Evolutionary conservation across 2,888 invertebrate genomes (phyloP).

Genomic region (Nesidiocoris tenuis): DNA sequence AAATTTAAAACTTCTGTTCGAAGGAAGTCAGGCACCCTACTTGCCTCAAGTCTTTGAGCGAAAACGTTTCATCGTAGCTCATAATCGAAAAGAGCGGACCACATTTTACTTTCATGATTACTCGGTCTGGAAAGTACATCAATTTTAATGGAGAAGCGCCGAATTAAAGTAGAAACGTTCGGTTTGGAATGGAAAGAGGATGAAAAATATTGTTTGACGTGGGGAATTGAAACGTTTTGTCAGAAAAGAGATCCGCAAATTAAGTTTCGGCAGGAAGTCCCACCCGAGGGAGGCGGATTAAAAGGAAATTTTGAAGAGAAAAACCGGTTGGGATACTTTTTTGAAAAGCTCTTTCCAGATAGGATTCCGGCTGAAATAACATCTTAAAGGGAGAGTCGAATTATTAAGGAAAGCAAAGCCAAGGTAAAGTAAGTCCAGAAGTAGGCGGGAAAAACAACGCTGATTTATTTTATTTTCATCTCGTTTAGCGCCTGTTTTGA

Average conservation of each 20-base stretch:
- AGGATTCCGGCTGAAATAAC: background rate
- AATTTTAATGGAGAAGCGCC: too few species aligned
- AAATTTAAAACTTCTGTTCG: too few species aligned
- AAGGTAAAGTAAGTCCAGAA: background rate
- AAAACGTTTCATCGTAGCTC: too few species aligned
- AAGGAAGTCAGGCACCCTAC: too few species aligned
- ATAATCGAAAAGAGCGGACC: too few species aligned
- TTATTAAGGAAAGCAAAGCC: background rate
- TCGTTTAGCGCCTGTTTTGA: slow-evolving; percentile 36
- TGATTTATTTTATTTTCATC: slow-evolving; percentile 40
- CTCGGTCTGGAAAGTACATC: background rate
- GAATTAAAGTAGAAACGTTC: too few species aligned
- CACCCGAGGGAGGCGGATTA: background rate
- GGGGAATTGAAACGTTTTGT: background rate
- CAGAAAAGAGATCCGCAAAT: background rate
- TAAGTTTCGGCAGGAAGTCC: background rate
- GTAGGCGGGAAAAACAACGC: slow-evolving; percentile 4
- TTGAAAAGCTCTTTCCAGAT: background rate
- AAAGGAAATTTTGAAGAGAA: background rate
- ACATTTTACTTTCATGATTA: too few species aligned
- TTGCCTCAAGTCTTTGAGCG: too few species aligned
- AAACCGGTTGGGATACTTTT: background rate
- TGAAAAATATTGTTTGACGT: background rate
- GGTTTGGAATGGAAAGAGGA: background rate
- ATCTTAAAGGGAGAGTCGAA: background rate